Base-by-base conservation (phyloP, 2,888 invertebrate genomes). In the Papilio protenor region DNA sequence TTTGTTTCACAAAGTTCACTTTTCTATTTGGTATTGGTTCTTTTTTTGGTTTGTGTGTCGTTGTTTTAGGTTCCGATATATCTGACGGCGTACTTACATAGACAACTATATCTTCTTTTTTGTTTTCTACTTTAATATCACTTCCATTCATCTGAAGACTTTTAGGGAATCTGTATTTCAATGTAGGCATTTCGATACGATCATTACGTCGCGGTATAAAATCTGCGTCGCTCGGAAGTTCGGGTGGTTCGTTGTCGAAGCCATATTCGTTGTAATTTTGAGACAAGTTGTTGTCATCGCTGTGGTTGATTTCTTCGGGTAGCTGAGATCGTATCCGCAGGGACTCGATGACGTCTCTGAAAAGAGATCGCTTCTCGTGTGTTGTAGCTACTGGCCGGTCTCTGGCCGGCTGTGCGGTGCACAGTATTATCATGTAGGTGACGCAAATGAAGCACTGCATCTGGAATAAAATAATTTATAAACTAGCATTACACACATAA, bases 361-460 rank as follows among this genome's bases (percentile, higher is more conserved):
- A 94, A 0, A 94, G 86, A 0, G 94, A 94, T 27, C 92, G 87
- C 78, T 90, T 87, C 75, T 88, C 89, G 27, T 87, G 88, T n/a
- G 84, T 85, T 12, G 84, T 82, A 16, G 52, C 12, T 23, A 84
- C 77, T 79, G 87, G 87, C 66, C 86, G 86, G 73, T 87, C 85
- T 77, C 83, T 87, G 3, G 87, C 84, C 59, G 92, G 94, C 69
- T 87, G 89, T 5, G 91, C 91, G 78, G 88, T 88, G 81, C 90
- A 90, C 23, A 92, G 81, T 79, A 94, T 90, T 77, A 94, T 87
- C 87, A 94, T 88, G 77, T 93, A 94, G 52, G 90, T 91, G 73
- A 94, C 89, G 81, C 94, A 94, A 79, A 93, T 90, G 85, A 89
- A 94, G 82, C 94, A 93, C 83, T 94, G 92, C 94, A 94, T 94